These are phyloP conservation scores for Monochamus alternatus DNA, from an alignment of 2,888 invertebrate genomes.

Conservation along the genomic window DNA sequence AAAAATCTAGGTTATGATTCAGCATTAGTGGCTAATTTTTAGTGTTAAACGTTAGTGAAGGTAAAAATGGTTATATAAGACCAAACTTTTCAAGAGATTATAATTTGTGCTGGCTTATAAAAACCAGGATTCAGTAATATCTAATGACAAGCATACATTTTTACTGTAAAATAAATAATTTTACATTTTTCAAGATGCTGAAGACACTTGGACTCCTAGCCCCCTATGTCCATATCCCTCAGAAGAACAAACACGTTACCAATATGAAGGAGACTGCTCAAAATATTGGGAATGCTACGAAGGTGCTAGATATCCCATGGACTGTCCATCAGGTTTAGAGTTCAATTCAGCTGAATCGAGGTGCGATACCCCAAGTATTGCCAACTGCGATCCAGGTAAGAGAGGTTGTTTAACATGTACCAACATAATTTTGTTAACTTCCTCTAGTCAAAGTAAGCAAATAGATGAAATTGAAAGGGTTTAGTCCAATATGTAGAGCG, in stretches of 20 bases:
- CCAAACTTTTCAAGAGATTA: too few species aligned
- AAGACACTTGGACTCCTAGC: slow-evolving; percentile 14
- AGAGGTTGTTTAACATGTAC: background rate
- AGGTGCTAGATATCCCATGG: slow-evolving; percentile 30
- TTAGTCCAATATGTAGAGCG: too few species aligned
- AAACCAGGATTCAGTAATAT: too few species aligned
- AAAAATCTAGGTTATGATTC: too few species aligned
- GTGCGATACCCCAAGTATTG: slow-evolving; percentile 25
- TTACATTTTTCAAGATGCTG: background rate
- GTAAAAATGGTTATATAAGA: too few species aligned
- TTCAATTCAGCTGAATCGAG: slow-evolving; percentile 20
- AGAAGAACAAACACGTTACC: slow-evolving; percentile 18
- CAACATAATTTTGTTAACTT: background rate
- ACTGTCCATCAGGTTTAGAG: slow-evolving; percentile 30
- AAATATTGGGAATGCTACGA: slow-evolving; percentile 46
- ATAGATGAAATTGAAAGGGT: too few species aligned
- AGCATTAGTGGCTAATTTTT: too few species aligned
- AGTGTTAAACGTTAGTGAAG: too few species aligned
- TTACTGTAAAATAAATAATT: too few species aligned
- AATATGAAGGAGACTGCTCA: slow-evolving; percentile 42
- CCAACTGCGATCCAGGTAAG: slow-evolving; percentile 23
- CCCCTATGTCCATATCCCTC: slow-evolving; percentile 25
- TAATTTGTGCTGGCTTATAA: too few species aligned
- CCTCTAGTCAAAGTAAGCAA: background rate
- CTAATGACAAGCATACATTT: too few species aligned